Percentiles rank a stretch among this genome's conserved stretches.
phyloP scores from a whole-genome alignment of 2,888 invertebrate genomes.

The Pharmacophagus antenor region DNA sequence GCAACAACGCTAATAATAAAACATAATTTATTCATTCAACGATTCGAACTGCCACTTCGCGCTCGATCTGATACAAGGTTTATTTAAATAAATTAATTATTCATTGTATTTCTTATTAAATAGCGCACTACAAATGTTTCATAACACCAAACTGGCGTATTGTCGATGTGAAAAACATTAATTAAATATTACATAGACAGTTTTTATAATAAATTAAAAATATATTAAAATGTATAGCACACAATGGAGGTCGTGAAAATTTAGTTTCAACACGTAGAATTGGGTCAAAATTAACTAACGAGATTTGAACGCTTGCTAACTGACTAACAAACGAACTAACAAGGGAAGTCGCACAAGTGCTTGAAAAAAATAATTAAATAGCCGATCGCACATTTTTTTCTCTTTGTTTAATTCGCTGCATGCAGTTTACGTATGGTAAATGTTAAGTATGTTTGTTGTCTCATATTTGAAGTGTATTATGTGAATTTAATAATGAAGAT shows the following conservation, averaged over 20 bases:
- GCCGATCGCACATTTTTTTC: conserved; percentile 2
- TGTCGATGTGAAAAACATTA: too few relatives aligned
- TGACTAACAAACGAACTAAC: conserved; percentile 20
- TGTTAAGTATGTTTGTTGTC: neutral
- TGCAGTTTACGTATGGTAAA: neutral
- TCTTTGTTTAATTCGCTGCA: conserved; percentile 3
- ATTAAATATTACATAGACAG: too few relatives aligned
- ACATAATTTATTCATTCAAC: neutral
- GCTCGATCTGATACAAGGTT: neutral
- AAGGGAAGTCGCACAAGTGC: conserved; percentile 20
- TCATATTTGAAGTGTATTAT: too few relatives aligned
- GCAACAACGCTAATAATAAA: neutral
- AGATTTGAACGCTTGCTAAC: conserved; percentile 20
- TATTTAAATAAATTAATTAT: conserved; percentile 9
- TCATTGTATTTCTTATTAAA: conserved; percentile 5
- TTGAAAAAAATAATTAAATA: conserved; percentile 14
- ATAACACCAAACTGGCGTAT: too few relatives aligned
- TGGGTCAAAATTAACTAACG: conserved; percentile 29
- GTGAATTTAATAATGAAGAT: neutral
- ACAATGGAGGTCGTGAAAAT: neutral
- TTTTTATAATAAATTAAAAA: too few relatives aligned
- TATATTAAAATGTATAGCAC: neutral
- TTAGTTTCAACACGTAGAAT: conserved; percentile 9
- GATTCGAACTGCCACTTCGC: neutral
- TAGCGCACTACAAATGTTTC: neutral